Conservation (phyloP, 2,888 invertebrate genomes). For the Oeneis ivallda region DNA sequence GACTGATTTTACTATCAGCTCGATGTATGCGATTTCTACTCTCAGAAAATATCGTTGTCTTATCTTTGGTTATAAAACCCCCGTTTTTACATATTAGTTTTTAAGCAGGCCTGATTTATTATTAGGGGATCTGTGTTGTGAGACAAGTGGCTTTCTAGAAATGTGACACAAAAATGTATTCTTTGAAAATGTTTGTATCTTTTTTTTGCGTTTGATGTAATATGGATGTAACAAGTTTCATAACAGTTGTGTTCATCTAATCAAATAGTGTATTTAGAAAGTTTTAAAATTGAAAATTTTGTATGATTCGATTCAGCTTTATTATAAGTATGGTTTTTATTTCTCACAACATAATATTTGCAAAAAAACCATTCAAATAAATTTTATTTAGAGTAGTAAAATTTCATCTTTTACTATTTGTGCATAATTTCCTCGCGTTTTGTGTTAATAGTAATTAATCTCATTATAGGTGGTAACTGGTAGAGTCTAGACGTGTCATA, state of each 20-base stretch:
- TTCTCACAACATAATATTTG: too few species aligned
- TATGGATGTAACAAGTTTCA: not conserved
- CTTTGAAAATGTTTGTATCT: constrained; percentile 47
- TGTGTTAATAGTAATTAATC: too few species aligned
- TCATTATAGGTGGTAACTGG: too few species aligned
- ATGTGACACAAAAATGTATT: constrained; percentile 57
- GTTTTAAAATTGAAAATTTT: not conserved
- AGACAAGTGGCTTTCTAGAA: constrained; percentile 63
- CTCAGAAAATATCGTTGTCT: not conserved
- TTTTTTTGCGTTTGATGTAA: not conserved
- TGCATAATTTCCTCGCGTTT: too few species aligned
- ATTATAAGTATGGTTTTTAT: too few species aligned
- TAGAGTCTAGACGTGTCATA: too few species aligned
- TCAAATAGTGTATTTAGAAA: not conserved
- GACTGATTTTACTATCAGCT: too few species aligned
- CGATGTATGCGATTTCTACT: too few species aligned
- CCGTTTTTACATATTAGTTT: constrained; percentile 51
- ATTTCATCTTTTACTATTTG: too few species aligned
- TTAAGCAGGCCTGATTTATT: constrained; percentile 77
- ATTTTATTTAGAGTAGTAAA: too few species aligned
- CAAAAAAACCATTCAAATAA: too few species aligned
- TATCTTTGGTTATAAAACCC: constrained; percentile 27
- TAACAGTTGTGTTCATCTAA: not conserved
- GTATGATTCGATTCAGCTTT: too few species aligned
- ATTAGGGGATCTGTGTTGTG: constrained; percentile 59